phyloP scores from a whole-genome alignment of 64 coral and sea anemone genomes.

The Pocillopora verrucosa region DNA sequence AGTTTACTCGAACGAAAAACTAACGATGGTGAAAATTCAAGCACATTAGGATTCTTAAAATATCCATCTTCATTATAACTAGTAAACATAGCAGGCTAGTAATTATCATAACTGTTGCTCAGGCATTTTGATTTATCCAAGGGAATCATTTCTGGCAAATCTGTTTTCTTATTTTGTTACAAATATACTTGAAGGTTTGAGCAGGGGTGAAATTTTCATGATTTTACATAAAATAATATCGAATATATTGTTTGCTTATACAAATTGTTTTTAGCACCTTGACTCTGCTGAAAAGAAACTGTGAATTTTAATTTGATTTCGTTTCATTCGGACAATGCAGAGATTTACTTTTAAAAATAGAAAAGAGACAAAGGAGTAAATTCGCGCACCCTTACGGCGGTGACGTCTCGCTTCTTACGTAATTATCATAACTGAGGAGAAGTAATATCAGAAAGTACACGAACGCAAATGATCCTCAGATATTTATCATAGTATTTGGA shows the following conservation, averaged over 20 bases:
- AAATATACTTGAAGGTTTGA: neutral
- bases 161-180: neutral
- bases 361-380: neutral
- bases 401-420: neutral
- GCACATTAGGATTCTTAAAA: neutral
- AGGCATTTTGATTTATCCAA: neutral
- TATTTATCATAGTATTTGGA: neutral
- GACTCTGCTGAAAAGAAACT: neutral
- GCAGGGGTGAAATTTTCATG: neutral
- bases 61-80: slow-evolving; percentile 10
- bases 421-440: neutral
- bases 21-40: neutral
- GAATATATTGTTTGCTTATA: neutral
- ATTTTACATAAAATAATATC: neutral
- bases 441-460: neutral
- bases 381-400: neutral
- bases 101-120: too few species aligned
- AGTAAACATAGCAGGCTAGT: neutral
- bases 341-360: neutral
- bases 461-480: neutral
- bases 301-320: slow-evolving; percentile 47
- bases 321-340: neutral
- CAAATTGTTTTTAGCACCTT: slow-evolving; percentile 19
- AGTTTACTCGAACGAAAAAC: neutral
- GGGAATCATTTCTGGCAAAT: neutral